Evolutionary conservation across 2,797 vertebrate genomes (phyloP).

Genomic region (Cyclura pinguis): DNA sequence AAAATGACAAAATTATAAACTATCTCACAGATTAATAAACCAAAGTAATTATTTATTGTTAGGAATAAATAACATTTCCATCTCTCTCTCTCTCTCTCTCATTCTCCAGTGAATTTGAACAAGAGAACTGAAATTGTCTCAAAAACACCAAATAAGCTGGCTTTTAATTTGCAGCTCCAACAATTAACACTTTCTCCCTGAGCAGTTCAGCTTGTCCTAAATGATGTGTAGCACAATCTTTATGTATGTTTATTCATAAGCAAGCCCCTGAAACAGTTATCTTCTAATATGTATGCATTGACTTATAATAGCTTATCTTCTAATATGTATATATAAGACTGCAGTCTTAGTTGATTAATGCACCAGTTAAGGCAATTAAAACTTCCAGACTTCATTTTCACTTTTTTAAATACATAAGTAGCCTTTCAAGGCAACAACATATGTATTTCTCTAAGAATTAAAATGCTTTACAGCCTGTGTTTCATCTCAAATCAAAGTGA

Average conservation of each 20-base stretch:
- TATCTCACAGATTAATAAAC: slow-evolving; percentile 2
- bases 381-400: not conserved
- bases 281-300: not conserved
- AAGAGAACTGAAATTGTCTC: not conserved
- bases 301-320: not conserved
- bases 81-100: not conserved
- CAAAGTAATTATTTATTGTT: not conserved
- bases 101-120: not conserved
- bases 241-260: not conserved
- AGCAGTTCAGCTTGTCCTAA: not conserved
- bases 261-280: not conserved
- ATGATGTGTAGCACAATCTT: not conserved
- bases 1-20: not conserved
- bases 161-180: not conserved
- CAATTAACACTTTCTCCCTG: not conserved
- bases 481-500: not conserved
- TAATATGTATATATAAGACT: not conserved
- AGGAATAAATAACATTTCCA: not conserved
- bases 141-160: not conserved
- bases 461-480: not conserved
- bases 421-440: not conserved
- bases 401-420: not conserved
- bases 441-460: not conserved
- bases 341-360: not conserved
- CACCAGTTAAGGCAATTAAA: not conserved